Conservation (phyloP, 2,113 vertebrate genomes). For the Calyptomena viridis region DNA sequence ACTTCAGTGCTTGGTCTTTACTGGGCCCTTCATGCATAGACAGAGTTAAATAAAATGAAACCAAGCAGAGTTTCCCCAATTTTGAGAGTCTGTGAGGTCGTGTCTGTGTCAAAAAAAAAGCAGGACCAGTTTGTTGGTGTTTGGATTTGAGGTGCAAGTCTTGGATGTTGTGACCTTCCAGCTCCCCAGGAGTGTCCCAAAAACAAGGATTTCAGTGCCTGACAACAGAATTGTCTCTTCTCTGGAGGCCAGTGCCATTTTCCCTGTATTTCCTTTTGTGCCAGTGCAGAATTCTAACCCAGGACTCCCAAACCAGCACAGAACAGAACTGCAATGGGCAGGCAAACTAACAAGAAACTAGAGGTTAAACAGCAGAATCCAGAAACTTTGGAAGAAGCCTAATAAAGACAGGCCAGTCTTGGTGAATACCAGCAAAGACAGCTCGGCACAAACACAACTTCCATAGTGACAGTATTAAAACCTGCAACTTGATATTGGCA, state of each 20-base stretch:
- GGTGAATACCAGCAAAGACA: constrained; percentile 74
- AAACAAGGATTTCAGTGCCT: background rate
- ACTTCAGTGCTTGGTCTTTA: background rate
- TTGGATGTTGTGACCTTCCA: background rate
- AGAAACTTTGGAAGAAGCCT: constrained; percentile 67
- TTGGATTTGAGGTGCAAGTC: background rate
- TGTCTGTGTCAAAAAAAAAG: background rate
- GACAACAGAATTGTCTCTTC: background rate
- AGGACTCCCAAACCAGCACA: constrained; percentile 27
- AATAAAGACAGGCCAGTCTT: constrained; percentile 59
- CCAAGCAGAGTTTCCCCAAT: background rate
- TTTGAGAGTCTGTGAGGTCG: fast-evolving
- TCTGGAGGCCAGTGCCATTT: background rate
- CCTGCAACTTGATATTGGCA: constrained; percentile 67
- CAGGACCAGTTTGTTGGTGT: fast-evolving
- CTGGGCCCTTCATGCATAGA: background rate
- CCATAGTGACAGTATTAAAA: constrained; percentile 73
- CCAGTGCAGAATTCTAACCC: constrained; percentile 30
- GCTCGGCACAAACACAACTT: constrained; percentile 79
- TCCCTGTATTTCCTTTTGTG: background rate
- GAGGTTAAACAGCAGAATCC: constrained; percentile 59
- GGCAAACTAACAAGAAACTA: constrained; percentile 34
- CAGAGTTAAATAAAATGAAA: fast-evolving
- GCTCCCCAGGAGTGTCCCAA: background rate
- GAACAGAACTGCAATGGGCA: constrained; percentile 29